A percentile compares a stretch with the other conserved stretches of the same genome.
These are phyloP conservation scores for Callospermophilus lateralis DNA, from an alignment of 2,113 vertebrate genomes.

Conservation along the genomic window DNA sequence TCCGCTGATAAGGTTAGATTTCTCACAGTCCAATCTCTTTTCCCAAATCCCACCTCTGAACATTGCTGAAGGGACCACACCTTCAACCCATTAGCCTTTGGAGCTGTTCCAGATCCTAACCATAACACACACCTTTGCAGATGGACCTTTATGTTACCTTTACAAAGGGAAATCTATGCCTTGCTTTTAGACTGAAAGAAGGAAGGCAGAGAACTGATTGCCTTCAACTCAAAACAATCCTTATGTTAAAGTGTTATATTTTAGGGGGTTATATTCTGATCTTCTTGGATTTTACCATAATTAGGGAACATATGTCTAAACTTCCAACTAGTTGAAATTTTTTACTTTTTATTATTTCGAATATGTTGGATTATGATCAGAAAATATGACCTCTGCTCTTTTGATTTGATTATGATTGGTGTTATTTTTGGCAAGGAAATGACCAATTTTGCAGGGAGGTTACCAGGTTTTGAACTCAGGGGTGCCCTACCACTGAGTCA, in stretches of 20 bases:
- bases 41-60: too few species aligned
- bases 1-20: too few species aligned
- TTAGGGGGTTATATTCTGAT: too few species aligned
- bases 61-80: too few species aligned
- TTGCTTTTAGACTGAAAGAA: not conserved
- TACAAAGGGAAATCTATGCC: not conserved
- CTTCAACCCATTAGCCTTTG: too few species aligned
- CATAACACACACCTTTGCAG: not conserved
- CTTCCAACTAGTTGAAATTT: not conserved
- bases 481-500: too few species aligned
- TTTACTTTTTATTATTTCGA: slow-evolving; percentile 18
- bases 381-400: not conserved
- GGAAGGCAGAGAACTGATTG: not conserved
- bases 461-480: too few species aligned
- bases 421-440: not conserved
- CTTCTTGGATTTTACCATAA: not conserved
- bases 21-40: too few species aligned
- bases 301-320: not conserved
- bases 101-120: too few species aligned
- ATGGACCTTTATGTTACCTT: not conserved
- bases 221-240: not conserved
- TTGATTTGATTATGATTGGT: not conserved
- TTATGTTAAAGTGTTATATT: not conserved
- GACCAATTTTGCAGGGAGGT: not conserved
- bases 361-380: not conserved